Evolutionary conservation across 2,888 invertebrate species (phyloP), one percentile per base, ranked within the genome.

Genomic region (Serripes groenlandicus): DNA sequence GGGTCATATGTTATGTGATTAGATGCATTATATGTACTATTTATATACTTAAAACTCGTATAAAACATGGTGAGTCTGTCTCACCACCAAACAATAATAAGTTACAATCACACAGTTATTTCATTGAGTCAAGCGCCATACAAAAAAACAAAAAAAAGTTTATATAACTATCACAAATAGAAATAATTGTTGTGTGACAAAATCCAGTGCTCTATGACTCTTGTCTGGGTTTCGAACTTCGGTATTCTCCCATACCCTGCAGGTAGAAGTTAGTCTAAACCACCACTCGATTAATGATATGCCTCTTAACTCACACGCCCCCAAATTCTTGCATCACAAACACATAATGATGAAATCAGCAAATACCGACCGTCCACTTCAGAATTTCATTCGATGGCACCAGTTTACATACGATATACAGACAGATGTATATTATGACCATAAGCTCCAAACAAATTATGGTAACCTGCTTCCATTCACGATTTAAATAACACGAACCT

Each of bases 151-250:
- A 49, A 49, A 49, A 49, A 49, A 49, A 56, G 18, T 18, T 66
- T 35, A 21, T 54, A 76, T 56, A 83, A 83, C 83, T 83, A 83
- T 83, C 83, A 83, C 83, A 83, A 76, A 82, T 82, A 82, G 62
- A 77, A 62, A 80, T 42, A 73, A 69, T 52, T 83, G 78, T 77
- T 58, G 76, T 83, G 66, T 76, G 74, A 74, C 74, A 77, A 56
- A 58, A 69, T 70, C 74, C 79, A 83, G 70, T 76, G 76, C 68
- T 75, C 52, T 26, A 32, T 66, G 66, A 49, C 49, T 49, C 7
- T n/a, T 21, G 21, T 49, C 49, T 49, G 49, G 49, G 49, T 49
- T 49, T 49, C 49, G 21, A 49, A 49, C 49, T 49, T 49, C 21
- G 49, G 49, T 49, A 49, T 49, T 49, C 21, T 11, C 2, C 23